phyloP scores from a whole-genome alignment of 2,113 vertebrate species.

The Diadophis punctatus region DNA sequence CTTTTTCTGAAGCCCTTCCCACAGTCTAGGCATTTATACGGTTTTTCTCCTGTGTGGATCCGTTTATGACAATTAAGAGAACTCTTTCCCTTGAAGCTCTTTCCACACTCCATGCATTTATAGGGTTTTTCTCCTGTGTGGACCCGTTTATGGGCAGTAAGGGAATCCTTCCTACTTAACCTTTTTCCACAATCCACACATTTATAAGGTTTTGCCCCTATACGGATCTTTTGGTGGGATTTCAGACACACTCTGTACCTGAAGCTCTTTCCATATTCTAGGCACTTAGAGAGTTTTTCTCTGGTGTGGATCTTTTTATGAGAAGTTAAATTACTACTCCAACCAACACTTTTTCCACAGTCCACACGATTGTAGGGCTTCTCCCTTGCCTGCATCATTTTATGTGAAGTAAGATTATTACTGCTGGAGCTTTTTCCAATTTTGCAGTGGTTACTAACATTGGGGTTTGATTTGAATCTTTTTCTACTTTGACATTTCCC shows the following conservation, averaged over 20 bases:
- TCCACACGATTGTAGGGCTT: background rate
- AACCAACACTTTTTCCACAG: too few species aligned
- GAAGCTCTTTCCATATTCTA: background rate
- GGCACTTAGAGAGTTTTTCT: background rate
- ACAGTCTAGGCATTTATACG: background rate
- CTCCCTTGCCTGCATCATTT: background rate
- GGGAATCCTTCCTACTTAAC: accelerated
- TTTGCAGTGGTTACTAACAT: too few species aligned
- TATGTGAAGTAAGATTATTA: too few species aligned
- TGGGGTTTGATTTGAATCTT: too few species aligned
- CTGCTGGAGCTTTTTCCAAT: too few species aligned
- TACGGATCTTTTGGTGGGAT: background rate
- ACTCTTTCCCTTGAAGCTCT: too few species aligned
- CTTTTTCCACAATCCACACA: too few species aligned
- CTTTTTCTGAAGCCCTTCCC: background rate
- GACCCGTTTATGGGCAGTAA: accelerated
- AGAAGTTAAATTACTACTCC: too few species aligned
- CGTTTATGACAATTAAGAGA: too few species aligned
- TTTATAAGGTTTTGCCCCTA: background rate
- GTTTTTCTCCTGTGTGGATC: too few species aligned
- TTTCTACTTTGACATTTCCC: too few species aligned
- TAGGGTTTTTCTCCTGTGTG: background rate
- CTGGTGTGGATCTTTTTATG: background rate
- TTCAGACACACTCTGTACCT: too few species aligned
- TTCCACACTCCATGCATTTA: background rate